Evolutionary conservation across 64 coral and sea anemone species (phyloP), one percentile per base, ranked within the genome.

Genomic region (Montipora cactus): DNA sequence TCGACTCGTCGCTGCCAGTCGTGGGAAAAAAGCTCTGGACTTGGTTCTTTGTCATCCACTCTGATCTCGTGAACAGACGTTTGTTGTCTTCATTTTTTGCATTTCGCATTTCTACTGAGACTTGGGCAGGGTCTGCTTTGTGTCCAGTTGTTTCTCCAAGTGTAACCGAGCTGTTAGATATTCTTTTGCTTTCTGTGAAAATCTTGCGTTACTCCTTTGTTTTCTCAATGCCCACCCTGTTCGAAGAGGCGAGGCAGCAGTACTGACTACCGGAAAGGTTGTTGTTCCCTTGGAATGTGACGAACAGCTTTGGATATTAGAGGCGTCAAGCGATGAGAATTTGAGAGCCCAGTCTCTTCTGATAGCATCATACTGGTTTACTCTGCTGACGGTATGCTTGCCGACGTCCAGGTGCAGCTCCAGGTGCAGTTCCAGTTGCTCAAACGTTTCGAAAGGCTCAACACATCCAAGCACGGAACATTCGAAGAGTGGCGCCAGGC

Each of bases 301-400:
- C 47, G 12, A 79, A 37, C 71, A 20, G 16, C 14, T 46, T 4
- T 82, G 11, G 13, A 28, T 15, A 55, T 4, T 44, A 18, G 69
- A 68, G 47, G 59, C 49, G 47, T 92, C 85, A 76, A 88, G 67
- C 12, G 89, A 91, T 44, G 94, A 87, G 67, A 95, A 95, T 18
- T 95, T 95, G 13, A 53, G 2, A 7, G 94, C 94, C 90, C 94
- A 95, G 14, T 92, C 84, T 57, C 83, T 89, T 95, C 49, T 95
- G 14, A 95, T 92, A 0, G 58, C 49, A 83, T 95, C 94, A 87
- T 91, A 92, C 89, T 89, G 94, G 59, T 47, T 95, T 23, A 87
- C 6, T 37, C 10, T 59, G 78, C 4, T 83, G n/a, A 51, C 57
- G 20, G 80, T 96, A 50, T 96, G 95, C 79, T 96, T 85, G 13